A percentile compares a stretch with the other conserved stretches of the same genome.
phyloP scores from a whole-genome alignment of 1,140 invertebrate species.

The Antheraea pernyi region DNA sequence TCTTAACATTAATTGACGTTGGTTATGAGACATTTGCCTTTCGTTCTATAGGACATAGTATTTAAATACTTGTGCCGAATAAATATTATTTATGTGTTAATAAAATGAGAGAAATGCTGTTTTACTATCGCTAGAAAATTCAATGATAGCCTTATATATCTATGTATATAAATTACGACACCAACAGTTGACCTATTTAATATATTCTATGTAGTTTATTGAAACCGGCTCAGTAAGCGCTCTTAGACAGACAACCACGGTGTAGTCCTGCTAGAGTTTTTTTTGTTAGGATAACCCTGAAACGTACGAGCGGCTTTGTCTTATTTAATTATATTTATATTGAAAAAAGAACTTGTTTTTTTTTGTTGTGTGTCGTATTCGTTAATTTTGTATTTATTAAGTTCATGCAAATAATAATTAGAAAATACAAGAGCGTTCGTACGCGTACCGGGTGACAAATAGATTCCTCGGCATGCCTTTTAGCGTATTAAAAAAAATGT shows the following conservation, averaged over 20 bases:
- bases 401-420: not conserved
- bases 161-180: constrained; percentile 40
- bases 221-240: constrained; percentile 3
- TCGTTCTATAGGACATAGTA: not conserved
- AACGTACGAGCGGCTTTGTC: not conserved
- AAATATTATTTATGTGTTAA: not conserved
- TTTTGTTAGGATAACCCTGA: not conserved
- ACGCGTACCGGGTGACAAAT: not conserved
- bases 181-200: constrained; percentile 41
- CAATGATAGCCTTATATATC: constrained; percentile 35
- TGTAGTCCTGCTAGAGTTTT: constrained; percentile 49
- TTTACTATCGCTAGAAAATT: constrained; percentile 28
- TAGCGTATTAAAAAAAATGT: not conserved
- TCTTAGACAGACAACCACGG: constrained; percentile 22
- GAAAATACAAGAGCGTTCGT: not conserved
- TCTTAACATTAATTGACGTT: not conserved
- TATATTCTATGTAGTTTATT: constrained; percentile 17
- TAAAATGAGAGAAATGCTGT: constrained; percentile 16
- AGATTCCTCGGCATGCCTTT: not conserved
- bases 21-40: not conserved
- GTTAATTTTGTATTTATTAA: not conserved
- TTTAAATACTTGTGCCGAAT: not conserved
- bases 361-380: not conserved
- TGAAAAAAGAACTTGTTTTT: not conserved
- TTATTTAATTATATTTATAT: not conserved